Evolutionary conservation across 2,888 invertebrate genomes (phyloP).

Genomic region (Nineta flava): DNA sequence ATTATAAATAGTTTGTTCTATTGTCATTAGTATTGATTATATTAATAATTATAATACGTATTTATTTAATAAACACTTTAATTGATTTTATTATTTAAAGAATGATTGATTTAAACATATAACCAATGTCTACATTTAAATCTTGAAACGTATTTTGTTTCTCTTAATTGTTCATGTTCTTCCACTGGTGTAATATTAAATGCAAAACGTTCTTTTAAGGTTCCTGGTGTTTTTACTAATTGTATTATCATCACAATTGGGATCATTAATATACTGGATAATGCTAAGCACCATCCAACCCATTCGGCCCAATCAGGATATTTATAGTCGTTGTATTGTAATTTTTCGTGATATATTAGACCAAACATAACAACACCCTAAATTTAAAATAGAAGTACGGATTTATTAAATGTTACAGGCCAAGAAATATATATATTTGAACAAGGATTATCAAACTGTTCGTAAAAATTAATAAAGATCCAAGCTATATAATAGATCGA

Average conservation of each 20-base stretch:
- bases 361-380: constrained; percentile 52
- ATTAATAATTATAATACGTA: too few relatives aligned
- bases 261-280: constrained; percentile 58
- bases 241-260: constrained; percentile 48
- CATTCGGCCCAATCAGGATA: constrained; percentile 58
- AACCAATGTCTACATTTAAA: constrained; percentile 52
- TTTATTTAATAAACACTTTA: too few relatives aligned
- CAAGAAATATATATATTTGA: too few relatives aligned
- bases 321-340: constrained; percentile 48
- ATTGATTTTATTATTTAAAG: too few relatives aligned
- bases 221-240: constrained; percentile 46
- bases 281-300: constrained; percentile 54
- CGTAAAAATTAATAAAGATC: too few relatives aligned
- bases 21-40: too few relatives aligned
- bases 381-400: constrained; percentile 9
- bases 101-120: constrained; percentile 33
- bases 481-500: too few relatives aligned
- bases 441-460: too few relatives aligned
- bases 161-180: constrained; percentile 45
- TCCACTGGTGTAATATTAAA: constrained; percentile 49
- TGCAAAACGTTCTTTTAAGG: constrained; percentile 46
- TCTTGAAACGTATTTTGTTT: constrained; percentile 40
- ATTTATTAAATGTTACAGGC: neutral
- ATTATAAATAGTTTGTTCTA: too few relatives aligned
- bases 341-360: constrained; percentile 43